Conservation (phyloP, 2,888 invertebrate genomes). For the Amiota mariae region DNA sequence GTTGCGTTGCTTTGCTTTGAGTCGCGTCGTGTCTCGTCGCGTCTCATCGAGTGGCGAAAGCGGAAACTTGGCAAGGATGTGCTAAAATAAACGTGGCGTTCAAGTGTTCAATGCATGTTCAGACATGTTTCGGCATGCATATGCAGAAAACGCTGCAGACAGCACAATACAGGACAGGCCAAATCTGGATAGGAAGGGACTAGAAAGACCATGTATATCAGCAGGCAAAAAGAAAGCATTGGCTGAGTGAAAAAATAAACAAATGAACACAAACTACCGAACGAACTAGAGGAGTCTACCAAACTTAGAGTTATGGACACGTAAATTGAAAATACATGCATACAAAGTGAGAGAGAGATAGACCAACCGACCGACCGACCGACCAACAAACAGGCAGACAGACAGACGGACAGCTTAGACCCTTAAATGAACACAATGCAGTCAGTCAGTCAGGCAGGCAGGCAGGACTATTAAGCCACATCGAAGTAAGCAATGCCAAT, state of each 20-base stretch:
- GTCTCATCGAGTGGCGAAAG: background rate
- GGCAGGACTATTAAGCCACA: background rate
- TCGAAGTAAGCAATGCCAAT: background rate
- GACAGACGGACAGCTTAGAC: background rate
- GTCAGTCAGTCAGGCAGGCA: background rate
- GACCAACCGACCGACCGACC: background rate
- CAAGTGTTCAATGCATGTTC: slow-evolving; percentile 30
- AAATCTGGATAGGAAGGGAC: background rate
- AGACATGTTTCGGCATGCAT: slow-evolving; percentile 24
- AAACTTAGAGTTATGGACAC: slow-evolving; percentile 25
- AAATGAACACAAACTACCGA: too few species aligned
- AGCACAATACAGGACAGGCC: background rate
- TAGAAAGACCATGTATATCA: too few species aligned
- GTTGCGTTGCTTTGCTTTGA: too few species aligned
- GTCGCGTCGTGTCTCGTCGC: background rate
- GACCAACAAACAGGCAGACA: background rate
- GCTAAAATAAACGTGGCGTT: slow-evolving; percentile 18
- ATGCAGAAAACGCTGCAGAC: background rate
- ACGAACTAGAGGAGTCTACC: slow-evolving; percentile 7
- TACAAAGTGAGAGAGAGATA: background rate
- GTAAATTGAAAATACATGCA: slow-evolving; percentile 27
- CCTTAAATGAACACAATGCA: background rate
- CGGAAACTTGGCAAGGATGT: background rate
- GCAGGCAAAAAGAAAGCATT: too few species aligned
- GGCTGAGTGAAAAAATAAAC: background rate